Evolutionary conservation across 2,888 invertebrate genomes (phyloP).

Genomic region (Crossocerus cetratus): DNA sequence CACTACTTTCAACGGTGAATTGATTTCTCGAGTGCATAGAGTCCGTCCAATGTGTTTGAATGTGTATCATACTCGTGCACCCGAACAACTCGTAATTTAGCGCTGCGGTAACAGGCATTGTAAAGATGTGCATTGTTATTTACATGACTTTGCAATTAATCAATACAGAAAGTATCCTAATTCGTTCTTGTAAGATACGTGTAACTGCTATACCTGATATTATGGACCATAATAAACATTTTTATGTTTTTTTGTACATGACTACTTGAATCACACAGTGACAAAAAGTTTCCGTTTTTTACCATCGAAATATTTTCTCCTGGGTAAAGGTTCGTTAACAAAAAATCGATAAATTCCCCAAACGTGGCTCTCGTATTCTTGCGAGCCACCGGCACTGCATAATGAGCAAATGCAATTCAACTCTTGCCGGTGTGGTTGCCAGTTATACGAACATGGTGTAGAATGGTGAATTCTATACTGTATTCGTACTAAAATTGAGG

Average conservation of each 20-base stretch:
- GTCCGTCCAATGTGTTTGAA: slow-evolving; percentile 65
- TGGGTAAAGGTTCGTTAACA: no score
- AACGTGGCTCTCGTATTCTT: no score
- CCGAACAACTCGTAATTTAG: slow-evolving; percentile 10
- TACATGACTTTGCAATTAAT: slow-evolving; percentile 32
- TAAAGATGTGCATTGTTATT: slow-evolving; percentile 35
- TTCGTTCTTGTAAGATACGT: slow-evolving; percentile 47
- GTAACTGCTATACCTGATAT: slow-evolving; percentile 65
- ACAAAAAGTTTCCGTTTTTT: no score
- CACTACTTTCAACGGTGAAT: slow-evolving; percentile 30
- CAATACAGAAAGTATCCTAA: slow-evolving; percentile 42
- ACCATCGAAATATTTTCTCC: no score
- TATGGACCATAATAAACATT: slow-evolving; percentile 69
- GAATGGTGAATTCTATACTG: no score
- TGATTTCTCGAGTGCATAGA: slow-evolving; percentile 58
- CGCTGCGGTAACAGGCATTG: slow-evolving; percentile 4
- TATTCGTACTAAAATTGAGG: no score
- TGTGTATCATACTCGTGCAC: slow-evolving; percentile 34
- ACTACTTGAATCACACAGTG: no score
- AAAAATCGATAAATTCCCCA: no score
- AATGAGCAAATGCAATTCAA: no score
- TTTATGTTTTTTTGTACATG: slow-evolving; percentile 61
- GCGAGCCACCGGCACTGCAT: no score
- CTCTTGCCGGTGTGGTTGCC: no score
- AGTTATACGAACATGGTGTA: no score